phyloP scores from a whole-genome alignment of 2,113 vertebrate species.

The Nesoenas mayeri region DNA sequence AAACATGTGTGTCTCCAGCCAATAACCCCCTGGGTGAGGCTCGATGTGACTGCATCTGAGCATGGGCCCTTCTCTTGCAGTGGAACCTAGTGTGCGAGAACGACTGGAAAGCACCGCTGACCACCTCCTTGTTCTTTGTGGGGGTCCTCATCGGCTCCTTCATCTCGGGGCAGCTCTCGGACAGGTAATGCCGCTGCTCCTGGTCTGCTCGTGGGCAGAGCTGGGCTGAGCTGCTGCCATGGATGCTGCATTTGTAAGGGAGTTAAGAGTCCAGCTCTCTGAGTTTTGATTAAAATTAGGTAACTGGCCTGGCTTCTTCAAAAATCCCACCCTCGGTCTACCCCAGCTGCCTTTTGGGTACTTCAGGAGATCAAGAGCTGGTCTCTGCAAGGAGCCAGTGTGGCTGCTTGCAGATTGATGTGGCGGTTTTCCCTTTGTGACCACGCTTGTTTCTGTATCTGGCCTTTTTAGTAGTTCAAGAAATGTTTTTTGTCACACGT shows the following conservation, averaged over 20 bases:
- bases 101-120: conserved; percentile 83
- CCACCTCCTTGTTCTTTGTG: conserved; percentile 81
- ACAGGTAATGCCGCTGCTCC: conserved; percentile 71
- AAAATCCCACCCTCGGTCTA: not conserved
- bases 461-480: not conserved
- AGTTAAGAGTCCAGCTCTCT: not conserved
- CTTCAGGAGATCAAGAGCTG: not conserved
- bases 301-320: not conserved
- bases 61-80: conserved; percentile 53
- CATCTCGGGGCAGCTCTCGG: conserved; percentile 82
- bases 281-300: not conserved
- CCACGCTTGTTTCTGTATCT: not conserved
- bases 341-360: too few relatives aligned
- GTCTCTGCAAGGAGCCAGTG: not conserved
- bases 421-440: not conserved
- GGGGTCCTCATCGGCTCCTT: conserved; percentile 82
- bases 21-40: not conserved
- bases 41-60: not conserved
- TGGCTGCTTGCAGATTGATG: not conserved
- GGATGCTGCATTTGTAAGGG: not conserved
- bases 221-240: not conserved
- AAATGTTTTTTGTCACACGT: not conserved
- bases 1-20: not conserved
- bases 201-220: accelerated
- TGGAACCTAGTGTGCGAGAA: conserved; percentile 85